phyloP scores from a whole-genome alignment of 2,888 invertebrate species.

The Scrobipalpa atriplicella region DNA sequence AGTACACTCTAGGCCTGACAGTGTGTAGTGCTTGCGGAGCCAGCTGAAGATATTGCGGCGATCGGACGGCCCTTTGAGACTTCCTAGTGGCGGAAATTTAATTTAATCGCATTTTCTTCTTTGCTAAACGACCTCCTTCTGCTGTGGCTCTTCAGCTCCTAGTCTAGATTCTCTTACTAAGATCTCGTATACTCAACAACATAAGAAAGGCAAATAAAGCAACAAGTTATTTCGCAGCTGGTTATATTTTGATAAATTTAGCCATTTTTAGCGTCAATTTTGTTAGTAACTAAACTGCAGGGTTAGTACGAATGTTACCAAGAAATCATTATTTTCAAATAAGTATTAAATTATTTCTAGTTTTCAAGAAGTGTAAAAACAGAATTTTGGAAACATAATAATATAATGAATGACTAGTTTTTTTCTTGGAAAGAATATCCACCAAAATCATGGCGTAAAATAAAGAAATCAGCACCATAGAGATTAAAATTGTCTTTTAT shows the following conservation, averaged over 20 bases:
- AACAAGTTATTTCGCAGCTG: too few species aligned
- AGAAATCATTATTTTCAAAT: too few species aligned
- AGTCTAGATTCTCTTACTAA: background rate
- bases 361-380: too few species aligned
- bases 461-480: background rate
- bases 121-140: slow-evolving; percentile 62
- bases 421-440: too few species aligned
- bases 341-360: too few species aligned
- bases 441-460: background rate
- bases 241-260: too few species aligned
- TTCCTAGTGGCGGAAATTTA: slow-evolving; percentile 72
- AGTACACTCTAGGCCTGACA: background rate
- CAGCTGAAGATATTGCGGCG: slow-evolving; percentile 74
- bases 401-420: too few species aligned
- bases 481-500: slow-evolving; percentile 5
- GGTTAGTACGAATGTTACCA: too few species aligned
- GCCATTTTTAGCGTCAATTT: too few species aligned
- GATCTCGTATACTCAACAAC: background rate
- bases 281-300: too few species aligned
- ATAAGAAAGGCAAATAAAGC: background rate
- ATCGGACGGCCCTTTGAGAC: slow-evolving; percentile 74
- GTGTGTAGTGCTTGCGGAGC: slow-evolving; percentile 41
- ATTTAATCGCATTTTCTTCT: slow-evolving; percentile 77
- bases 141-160: slow-evolving; percentile 34
- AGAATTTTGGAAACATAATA: too few species aligned